Conservation (phyloP, 1,140 invertebrate species). For the Solenopsis fugax region DNA sequence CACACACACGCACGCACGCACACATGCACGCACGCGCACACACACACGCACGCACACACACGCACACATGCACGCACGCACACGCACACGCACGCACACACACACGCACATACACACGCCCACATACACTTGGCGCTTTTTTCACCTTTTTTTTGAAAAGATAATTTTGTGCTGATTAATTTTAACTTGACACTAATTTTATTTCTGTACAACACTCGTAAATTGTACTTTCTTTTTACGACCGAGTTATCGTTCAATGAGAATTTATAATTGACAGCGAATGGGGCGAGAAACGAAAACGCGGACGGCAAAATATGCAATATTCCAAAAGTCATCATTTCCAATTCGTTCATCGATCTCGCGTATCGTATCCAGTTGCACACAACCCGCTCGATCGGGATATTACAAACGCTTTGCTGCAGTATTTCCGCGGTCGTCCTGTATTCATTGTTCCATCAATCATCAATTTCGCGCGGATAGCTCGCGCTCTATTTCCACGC, state of each 20-base stretch:
- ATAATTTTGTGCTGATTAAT: too few relatives aligned
- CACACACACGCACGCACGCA: too few relatives aligned
- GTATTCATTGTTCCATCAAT: conserved; percentile 49
- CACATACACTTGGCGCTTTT: too few relatives aligned
- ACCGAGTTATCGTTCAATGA: background rate
- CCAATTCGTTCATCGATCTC: conserved; percentile 36
- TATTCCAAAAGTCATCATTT: conserved; percentile 32
- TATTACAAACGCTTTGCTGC: conserved; percentile 32
- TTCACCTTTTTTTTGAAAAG: too few relatives aligned
- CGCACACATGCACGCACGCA: too few relatives aligned
- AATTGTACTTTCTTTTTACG: background rate
- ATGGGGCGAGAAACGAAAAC: background rate
- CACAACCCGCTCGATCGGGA: conserved; percentile 3
- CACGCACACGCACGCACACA: too few relatives aligned
- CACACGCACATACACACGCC: too few relatives aligned
- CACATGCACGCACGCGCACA: too few relatives aligned
- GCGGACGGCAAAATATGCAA: background rate
- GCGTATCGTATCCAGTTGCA: conserved; percentile 9
- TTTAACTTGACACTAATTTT: too few relatives aligned
- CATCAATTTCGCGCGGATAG: conserved; percentile 39
- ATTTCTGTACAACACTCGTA: too few relatives aligned
- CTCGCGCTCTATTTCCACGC: conserved; percentile 32
- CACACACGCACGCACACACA: too few relatives aligned
- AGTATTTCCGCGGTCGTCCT: conserved; percentile 21
- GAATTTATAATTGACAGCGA: background rate